Conservation (phyloP, 2,888 invertebrate genomes). For the Chloromyia formosa region DNA sequence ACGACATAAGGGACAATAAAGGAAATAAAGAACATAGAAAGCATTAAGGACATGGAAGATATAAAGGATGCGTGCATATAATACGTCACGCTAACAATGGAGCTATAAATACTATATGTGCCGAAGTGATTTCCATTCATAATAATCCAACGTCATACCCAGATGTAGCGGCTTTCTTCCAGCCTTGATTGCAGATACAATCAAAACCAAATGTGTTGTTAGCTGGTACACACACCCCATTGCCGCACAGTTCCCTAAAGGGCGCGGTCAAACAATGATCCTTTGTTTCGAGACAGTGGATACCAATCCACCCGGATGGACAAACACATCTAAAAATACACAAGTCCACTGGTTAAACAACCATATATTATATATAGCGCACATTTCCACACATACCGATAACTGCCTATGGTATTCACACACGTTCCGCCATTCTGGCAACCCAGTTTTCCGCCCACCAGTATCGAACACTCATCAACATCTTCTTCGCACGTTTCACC, state of each 20-base stretch:
- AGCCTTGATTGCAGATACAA: slow-evolving; percentile 88
- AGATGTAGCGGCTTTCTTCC: slow-evolving; percentile 72
- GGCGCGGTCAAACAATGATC: slow-evolving; percentile 77
- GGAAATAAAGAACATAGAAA: too few relatives aligned
- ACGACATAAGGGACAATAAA: too few relatives aligned
- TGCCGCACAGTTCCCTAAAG: slow-evolving; percentile 82
- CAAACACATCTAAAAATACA: slow-evolving; percentile 74
- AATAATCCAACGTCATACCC: too few relatives aligned
- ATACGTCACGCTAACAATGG: too few relatives aligned
- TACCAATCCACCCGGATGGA: slow-evolving; percentile 77
- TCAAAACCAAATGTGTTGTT: slow-evolving; percentile 72
- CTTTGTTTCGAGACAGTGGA: slow-evolving; percentile 80
- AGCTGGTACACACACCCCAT: slow-evolving; percentile 84
- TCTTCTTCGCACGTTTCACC: slow-evolving; percentile 80
- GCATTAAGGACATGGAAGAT: too few relatives aligned
- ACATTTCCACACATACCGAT: slow-evolving; percentile 57
- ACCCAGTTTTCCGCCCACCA: slow-evolving; percentile 83
- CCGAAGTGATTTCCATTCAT: too few relatives aligned
- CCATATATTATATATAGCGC: too few relatives aligned
- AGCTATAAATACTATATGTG: too few relatives aligned
- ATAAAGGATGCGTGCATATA: too few relatives aligned
- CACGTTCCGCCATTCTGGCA: slow-evolving; percentile 92
- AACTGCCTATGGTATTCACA: slow-evolving; percentile 80
- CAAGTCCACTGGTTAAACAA: background rate
- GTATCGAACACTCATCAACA: slow-evolving; percentile 85